Conservation (phyloP, 64 coral and sea anemone genomes). For the Stichodactyla mertensii region DNA sequence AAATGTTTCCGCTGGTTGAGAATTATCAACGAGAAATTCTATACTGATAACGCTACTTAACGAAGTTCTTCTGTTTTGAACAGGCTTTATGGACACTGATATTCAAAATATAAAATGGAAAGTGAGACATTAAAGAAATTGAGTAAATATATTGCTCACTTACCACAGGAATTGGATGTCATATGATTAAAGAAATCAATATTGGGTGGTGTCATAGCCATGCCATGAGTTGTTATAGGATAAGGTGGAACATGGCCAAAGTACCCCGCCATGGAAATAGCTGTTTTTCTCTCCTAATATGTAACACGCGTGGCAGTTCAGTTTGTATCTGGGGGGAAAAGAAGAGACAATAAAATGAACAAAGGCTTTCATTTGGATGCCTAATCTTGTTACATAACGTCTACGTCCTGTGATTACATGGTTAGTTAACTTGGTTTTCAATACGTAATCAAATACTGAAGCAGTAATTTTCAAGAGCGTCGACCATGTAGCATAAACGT, state of each 20-base stretch:
- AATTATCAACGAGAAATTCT: no score
- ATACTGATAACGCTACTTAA: no score
- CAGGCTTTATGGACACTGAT: no score
- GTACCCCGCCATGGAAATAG: conserved; percentile 53
- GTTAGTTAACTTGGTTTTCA: neutral
- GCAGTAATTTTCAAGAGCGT: neutral
- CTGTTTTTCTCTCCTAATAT: neutral
- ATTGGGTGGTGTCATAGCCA: conserved; percentile 46
- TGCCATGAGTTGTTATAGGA: conserved; percentile 38
- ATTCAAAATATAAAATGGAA: neutral
- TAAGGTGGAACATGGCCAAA: conserved; percentile 61
- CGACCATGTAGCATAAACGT: no score
- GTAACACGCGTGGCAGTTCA: conserved; percentile 1
- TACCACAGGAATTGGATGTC: conserved; percentile 45
- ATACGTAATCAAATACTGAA: neutral
- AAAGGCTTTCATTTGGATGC: neutral
- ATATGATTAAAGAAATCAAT: conserved; percentile 70
- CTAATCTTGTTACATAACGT: conserved; percentile 8
- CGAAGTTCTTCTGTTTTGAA: no score
- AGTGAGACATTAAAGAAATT: neutral
- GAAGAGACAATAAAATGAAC: neutral
- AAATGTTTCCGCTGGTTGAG: no score
- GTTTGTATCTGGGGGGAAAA: neutral
- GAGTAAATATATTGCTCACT: neutral
- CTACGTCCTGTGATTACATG: neutral